A percentile compares a stretch with the other conserved stretches of the same genome.
These are phyloP conservation scores for Macrochelys suwanniensis DNA, from an alignment of 2,797 vertebrate genomes.

Conservation along the genomic window DNA sequence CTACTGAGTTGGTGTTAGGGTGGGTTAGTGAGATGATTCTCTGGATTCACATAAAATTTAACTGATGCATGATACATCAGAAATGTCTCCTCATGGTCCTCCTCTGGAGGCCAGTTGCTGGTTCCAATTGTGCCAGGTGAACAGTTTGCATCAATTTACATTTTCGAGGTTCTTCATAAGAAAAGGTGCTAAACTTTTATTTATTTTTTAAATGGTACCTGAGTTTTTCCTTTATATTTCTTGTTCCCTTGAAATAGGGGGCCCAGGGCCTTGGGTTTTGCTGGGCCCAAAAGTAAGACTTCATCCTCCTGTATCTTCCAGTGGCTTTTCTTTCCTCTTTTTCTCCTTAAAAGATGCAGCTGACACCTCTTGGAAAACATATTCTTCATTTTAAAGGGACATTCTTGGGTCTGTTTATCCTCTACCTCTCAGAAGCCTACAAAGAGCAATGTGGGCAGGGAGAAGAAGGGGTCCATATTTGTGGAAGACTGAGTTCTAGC, in stretches of 20 bases:
- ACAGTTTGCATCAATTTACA: not conserved
- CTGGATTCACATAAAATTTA: not conserved
- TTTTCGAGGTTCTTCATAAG: not conserved
- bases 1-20: not conserved
- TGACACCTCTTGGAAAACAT: not conserved
- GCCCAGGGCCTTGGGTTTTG: not conserved
- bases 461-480: not conserved
- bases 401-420: not conserved
- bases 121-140: not conserved
- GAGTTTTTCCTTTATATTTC: not conserved
- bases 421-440: not conserved
- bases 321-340: not conserved
- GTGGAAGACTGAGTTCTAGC: not conserved
- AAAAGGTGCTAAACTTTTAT: not conserved
- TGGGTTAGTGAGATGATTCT: not conserved
- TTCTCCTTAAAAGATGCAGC: not conserved
- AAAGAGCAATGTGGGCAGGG: not conserved
- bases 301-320: not conserved
- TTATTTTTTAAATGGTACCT: not conserved
- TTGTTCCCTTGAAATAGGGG: not conserved
- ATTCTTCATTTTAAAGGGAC: not conserved
- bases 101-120: not conserved
- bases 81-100: not conserved
- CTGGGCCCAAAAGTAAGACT: not conserved
- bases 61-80: not conserved